phyloP scores from a whole-genome alignment of 2,113 vertebrate genomes.

The Mustelus asterias region DNA sequence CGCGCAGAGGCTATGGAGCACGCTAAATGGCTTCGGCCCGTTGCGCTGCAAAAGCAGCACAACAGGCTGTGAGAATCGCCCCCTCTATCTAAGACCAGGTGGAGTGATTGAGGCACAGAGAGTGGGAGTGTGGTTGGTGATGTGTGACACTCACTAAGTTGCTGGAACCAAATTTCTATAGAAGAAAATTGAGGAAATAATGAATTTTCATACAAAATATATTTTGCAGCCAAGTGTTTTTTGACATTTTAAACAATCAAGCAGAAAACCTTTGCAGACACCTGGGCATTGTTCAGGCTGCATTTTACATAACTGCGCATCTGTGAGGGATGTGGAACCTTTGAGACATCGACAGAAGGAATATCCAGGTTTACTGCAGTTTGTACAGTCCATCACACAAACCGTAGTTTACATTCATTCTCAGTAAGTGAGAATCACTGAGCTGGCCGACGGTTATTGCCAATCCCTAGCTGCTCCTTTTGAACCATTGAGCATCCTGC shows the following conservation, averaged over 20 bases:
- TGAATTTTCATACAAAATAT: not conserved
- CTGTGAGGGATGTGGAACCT: conserved; percentile 24
- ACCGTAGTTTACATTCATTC: not conserved
- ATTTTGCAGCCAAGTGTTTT: conserved; percentile 17
- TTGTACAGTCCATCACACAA: not conserved
- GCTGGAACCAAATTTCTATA: not conserved
- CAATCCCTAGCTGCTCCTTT: not conserved
- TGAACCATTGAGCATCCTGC: not conserved
- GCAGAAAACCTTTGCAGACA: not conserved
- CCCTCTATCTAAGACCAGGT: too few species aligned
- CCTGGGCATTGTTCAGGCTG: not conserved
- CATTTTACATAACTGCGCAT: conserved; percentile 38
- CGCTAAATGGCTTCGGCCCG: too few species aligned
- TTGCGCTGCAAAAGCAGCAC: too few species aligned
- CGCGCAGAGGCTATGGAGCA: too few species aligned
- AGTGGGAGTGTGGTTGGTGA: not conserved
- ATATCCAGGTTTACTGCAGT: conserved; percentile 23
- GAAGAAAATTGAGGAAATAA: not conserved
- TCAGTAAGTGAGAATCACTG: not conserved
- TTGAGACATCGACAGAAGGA: conserved; percentile 38
- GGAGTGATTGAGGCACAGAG: not conserved
- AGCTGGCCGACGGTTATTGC: not conserved
- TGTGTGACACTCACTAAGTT: not conserved
- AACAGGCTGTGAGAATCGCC: too few species aligned
- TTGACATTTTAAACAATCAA: conserved; percentile 15